Percentiles rank a stretch among this genome's conserved stretches.
Evolutionary conservation across 2,797 vertebrate genomes (phyloP).

Genomic region (Erithacus rubecula): DNA sequence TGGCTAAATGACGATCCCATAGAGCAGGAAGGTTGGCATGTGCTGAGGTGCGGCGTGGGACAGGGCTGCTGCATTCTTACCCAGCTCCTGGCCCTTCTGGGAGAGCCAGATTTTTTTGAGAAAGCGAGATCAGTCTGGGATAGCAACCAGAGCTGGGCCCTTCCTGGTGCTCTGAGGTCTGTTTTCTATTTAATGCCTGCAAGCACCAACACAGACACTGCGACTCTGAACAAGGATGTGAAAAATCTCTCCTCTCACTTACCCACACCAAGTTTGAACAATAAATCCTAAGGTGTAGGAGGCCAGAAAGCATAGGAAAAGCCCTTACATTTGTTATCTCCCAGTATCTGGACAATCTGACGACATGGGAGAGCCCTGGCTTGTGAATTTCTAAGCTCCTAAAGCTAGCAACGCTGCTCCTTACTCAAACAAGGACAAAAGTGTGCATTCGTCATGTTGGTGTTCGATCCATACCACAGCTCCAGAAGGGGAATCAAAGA

Average conservation of each 20-base stretch:
- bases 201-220: background rate
- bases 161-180: background rate
- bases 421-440: background rate
- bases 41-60: rapidly evolving
- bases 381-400: background rate
- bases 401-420: background rate
- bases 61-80: background rate
- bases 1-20: background rate
- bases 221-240: rapidly evolving
- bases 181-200: background rate
- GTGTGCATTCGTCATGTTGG: rapidly evolving
- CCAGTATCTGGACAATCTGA: background rate
- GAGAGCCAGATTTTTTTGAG: background rate
- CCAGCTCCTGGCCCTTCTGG: background rate
- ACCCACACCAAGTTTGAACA: background rate
- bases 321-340: background rate
- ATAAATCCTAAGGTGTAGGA: background rate
- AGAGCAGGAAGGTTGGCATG: background rate
- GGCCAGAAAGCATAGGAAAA: background rate
- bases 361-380: rapidly evolving
- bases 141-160: background rate
- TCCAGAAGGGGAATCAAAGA: background rate
- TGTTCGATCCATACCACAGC: background rate
- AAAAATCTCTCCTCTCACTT: background rate
- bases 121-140: background rate